Conservation (phyloP, 2,888 invertebrate species). For the Cepaea hortensis region DNA sequence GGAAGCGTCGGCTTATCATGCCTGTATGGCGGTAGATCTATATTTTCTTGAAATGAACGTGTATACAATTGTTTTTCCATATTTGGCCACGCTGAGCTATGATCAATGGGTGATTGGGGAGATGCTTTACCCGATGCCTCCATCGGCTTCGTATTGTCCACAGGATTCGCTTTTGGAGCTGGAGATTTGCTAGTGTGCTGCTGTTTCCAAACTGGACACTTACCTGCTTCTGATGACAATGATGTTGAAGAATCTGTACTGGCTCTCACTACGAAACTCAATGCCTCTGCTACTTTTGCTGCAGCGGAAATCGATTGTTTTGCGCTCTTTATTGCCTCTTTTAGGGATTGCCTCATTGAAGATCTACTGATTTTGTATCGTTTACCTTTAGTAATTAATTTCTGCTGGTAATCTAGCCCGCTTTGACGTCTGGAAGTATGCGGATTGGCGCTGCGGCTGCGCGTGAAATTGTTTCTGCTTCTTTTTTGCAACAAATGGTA, state of each 20-base stretch:
- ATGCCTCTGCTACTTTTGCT: slow-evolving; percentile 1
- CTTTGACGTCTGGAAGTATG: no score
- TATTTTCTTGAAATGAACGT: not conserved
- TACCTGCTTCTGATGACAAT: not conserved
- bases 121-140: no score
- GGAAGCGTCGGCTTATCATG: no score
- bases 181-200: not conserved
- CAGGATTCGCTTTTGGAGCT: not conserved
- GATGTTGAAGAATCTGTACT: not conserved
- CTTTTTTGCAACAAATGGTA: not conserved
- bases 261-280: not conserved
- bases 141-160: not conserved
- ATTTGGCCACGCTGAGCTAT: not conserved
- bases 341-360: not conserved
- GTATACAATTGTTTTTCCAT: not conserved
- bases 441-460: not conserved
- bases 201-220: no score
- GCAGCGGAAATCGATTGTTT: not conserved
- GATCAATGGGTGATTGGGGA: no score
- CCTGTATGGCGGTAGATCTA: not conserved
- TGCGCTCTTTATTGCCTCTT: not conserved
- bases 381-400: not conserved
- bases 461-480: not conserved
- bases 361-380: not conserved
- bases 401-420: not conserved